Evolutionary conservation across 1,140 invertebrate species (phyloP).

Genomic region (Drosophila novamexicana): DNA sequence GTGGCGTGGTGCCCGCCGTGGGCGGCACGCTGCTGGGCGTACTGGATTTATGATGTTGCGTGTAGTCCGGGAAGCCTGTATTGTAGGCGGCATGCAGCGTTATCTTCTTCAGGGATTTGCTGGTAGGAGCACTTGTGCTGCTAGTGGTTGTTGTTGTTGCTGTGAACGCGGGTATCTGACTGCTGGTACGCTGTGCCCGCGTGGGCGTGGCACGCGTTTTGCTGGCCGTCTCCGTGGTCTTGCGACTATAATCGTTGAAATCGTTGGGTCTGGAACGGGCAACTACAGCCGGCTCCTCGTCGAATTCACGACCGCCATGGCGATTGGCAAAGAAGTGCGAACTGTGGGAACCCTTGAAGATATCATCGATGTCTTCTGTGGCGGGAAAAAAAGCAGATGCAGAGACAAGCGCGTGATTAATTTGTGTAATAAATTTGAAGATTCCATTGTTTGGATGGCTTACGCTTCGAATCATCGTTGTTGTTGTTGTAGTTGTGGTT

Average conservation of each 20-base stretch:
- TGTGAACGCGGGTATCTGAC: too few relatives aligned
- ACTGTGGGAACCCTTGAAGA: constrained; percentile 87
- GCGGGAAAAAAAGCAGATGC: constrained; percentile 6
- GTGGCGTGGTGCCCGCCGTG: constrained; percentile 50
- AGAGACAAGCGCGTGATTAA: constrained; percentile 56
- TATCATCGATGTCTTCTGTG: constrained; percentile 85
- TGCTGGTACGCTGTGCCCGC: constrained; percentile 37
- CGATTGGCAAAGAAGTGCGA: constrained; percentile 88
- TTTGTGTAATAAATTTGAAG: constrained; percentile 56
- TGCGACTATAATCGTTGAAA: constrained; percentile 70
- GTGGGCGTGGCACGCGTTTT: constrained; percentile 64
- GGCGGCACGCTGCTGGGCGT: constrained; percentile 37
- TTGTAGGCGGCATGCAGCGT: constrained; percentile 70
- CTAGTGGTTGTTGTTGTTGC: constrained; percentile 14
- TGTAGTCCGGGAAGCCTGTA: constrained; percentile 62
- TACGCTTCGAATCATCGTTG: constrained; percentile 82
- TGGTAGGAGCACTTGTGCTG: constrained; percentile 37
- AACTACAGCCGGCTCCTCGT: constrained; percentile 77
- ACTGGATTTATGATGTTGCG: constrained; percentile 50
- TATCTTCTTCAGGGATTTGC: constrained; percentile 65
- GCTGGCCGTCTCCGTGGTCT: constrained; percentile 56
- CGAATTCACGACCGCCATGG: constrained; percentile 85
- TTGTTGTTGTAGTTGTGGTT: constrained; percentile 59
- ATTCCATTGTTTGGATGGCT: constrained; percentile 62
- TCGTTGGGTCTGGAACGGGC: constrained; percentile 63